These are phyloP conservation scores for Sipha maydis DNA, from an alignment of 2,888 invertebrate genomes.

Conservation along the genomic window DNA sequence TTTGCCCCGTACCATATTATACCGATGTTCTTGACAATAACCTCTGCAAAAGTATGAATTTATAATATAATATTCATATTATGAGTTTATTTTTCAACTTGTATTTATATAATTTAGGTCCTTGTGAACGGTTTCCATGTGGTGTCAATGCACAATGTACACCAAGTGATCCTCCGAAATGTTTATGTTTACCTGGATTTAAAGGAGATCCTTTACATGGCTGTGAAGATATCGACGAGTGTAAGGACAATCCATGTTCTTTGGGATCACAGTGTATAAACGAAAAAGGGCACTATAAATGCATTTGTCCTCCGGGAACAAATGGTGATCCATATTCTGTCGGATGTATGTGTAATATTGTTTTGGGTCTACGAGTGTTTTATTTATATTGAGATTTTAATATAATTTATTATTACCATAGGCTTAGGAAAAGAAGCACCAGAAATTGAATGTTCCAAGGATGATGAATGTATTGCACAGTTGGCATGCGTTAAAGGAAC, in stretches of 20 bases:
- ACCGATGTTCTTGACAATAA: conserved; percentile 83
- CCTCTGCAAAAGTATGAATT: conserved; percentile 80
- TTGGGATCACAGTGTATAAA: conserved; percentile 90
- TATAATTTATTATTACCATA: conserved; percentile 38
- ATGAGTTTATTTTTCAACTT: neutral
- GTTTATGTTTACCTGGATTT: conserved; percentile 87
- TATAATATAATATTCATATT: neutral
- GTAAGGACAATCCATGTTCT: conserved; percentile 83
- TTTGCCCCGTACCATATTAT: conserved; percentile 91
- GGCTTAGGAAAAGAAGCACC: conserved; percentile 71
- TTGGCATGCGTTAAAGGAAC: conserved; percentile 81
- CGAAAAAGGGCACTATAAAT: conserved; percentile 85
- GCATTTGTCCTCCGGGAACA: conserved; percentile 85
- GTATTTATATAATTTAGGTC: conserved; percentile 68
- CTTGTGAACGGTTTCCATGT: conserved; percentile 89
- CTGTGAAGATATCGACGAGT: conserved; percentile 88
- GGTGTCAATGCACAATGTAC: conserved; percentile 91
- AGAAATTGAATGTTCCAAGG: conserved; percentile 76
- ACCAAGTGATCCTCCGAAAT: conserved; percentile 87
- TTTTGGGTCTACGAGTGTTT: neutral
- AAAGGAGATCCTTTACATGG: conserved; percentile 87
- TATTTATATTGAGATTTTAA: neutral
- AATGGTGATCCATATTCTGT: conserved; percentile 86
- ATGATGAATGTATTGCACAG: conserved; percentile 83
- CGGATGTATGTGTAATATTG: conserved; percentile 74